phyloP scores from a whole-genome alignment of 2,888 invertebrate species.

The Drosophila antonietae region DNA sequence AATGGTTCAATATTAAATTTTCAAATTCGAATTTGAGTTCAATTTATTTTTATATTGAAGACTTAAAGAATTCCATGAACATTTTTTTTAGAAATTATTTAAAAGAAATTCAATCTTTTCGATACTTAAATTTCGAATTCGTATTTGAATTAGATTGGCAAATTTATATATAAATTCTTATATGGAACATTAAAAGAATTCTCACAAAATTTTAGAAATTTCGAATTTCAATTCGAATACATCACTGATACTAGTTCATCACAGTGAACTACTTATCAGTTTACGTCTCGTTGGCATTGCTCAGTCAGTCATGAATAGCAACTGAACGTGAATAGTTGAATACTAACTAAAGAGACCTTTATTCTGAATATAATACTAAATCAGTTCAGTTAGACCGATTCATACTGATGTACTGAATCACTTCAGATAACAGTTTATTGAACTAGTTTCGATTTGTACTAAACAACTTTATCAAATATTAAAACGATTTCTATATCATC shows the following conservation, averaged over 20 bases:
- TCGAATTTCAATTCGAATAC: too few species aligned
- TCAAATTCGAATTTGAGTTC: background rate
- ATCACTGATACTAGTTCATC: too few species aligned
- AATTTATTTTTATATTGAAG: background rate
- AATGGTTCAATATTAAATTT: background rate
- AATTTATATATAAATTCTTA: too few species aligned
- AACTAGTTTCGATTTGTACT: background rate
- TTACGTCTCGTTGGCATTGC: too few species aligned
- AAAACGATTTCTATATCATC: background rate
- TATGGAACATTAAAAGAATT: too few species aligned
- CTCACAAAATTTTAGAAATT: too few species aligned
- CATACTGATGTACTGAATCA: background rate
- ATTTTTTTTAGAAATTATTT: too few species aligned
- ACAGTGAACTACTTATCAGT: too few species aligned
- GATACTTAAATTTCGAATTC: background rate
- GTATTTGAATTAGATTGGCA: background rate
- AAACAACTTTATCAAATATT: background rate
- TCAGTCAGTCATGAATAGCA: too few species aligned
- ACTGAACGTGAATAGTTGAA: too few species aligned
- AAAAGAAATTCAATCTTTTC: too few species aligned
- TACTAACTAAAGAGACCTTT: background rate
- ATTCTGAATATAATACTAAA: background rate
- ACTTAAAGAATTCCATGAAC: too few species aligned
- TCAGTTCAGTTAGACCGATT: background rate
- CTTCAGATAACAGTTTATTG: background rate